Conservation (phyloP, 2,888 invertebrate genomes). For the Suillia variegata region DNA sequence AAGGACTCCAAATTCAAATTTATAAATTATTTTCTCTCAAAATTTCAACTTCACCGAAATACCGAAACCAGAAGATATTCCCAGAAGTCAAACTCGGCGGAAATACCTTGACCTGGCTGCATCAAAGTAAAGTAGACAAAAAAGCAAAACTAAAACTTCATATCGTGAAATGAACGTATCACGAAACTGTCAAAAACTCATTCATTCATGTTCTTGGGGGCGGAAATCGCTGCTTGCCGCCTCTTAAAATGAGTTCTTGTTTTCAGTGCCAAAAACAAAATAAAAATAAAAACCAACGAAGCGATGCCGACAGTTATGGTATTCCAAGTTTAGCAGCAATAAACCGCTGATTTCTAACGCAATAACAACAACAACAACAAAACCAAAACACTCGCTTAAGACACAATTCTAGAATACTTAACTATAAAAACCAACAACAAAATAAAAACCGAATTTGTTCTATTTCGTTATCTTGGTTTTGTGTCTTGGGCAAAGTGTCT, state of each 20-base stretch:
- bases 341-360: too few species aligned
- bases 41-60: too few species aligned
- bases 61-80: too few species aligned
- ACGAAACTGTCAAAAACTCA: slow-evolving; percentile 51
- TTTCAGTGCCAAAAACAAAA: not conserved
- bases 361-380: not conserved
- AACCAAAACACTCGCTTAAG: not conserved
- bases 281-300: too few species aligned
- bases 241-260: not conserved
- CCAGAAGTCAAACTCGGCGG: too few species aligned
- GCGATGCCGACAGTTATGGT: too few species aligned
- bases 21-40: too few species aligned
- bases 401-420: not conserved
- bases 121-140: too few species aligned
- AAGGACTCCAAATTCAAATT: too few species aligned
- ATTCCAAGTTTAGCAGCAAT: too few species aligned
- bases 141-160: slow-evolving; percentile 50
- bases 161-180: slow-evolving; percentile 54
- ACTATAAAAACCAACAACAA: not conserved
- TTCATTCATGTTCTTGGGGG: slow-evolving; percentile 41
- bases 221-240: not conserved
- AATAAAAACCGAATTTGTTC: not conserved
- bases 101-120: too few species aligned
- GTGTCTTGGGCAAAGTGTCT: not conserved
- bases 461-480: not conserved